Conservation (phyloP, 2,888 invertebrate genomes). For the Drosophila paramelanica region DNA sequence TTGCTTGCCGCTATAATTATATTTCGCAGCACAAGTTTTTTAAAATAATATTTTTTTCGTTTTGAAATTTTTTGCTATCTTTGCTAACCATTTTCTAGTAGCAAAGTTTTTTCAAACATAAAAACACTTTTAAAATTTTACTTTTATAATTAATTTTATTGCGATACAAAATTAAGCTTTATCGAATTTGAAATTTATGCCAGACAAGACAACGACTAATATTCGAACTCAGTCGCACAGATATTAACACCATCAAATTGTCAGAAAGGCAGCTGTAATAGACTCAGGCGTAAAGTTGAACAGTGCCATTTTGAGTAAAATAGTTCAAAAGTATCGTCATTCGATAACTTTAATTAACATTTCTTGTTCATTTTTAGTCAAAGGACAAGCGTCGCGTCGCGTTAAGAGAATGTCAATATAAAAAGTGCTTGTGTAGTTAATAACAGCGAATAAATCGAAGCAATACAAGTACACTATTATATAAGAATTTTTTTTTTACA, state of each 20-base stretch:
- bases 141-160: too few relatives aligned
- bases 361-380: conserved; percentile 50
- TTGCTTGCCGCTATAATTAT: too few relatives aligned
- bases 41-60: too few relatives aligned
- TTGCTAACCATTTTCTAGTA: too few relatives aligned
- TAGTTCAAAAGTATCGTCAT: conserved; percentile 24
- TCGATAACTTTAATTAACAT: conserved; percentile 38
- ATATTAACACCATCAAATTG: background rate
- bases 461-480: too few relatives aligned
- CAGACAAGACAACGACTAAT: background rate
- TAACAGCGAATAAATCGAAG: background rate
- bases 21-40: too few relatives aligned
- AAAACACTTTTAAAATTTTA: too few relatives aligned
- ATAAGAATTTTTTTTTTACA: too few relatives aligned
- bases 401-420: conserved; percentile 5
- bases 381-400: conserved; percentile 36
- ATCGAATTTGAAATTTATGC: background rate
- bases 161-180: background rate
- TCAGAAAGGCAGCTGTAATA: background rate
- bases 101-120: too few relatives aligned
- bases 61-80: background rate
- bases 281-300: conserved; percentile 23
- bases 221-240: background rate
- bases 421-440: too few relatives aligned
- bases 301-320: conserved; percentile 39